Conservation (phyloP, 2,113 vertebrate genomes). For the Proterorhinus semilunaris region DNA sequence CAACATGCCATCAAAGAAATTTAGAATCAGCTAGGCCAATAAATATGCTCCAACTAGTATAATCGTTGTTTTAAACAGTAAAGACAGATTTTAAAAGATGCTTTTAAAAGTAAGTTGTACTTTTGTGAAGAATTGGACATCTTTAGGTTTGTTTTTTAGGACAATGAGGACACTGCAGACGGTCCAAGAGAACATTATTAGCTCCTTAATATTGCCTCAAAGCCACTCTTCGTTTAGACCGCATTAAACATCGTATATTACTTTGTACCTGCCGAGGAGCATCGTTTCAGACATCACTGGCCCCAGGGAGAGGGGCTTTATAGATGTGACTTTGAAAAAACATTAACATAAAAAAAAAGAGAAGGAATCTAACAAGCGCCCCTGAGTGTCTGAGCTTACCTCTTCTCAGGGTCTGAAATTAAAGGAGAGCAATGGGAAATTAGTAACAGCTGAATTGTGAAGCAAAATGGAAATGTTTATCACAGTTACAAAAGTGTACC, state of each 20-base stretch:
- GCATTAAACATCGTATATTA: not conserved
- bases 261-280: not conserved
- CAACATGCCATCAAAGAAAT: no score
- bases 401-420: conserved; percentile 5
- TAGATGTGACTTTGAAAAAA: conserved; percentile 9
- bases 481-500: not conserved
- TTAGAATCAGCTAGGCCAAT: no score
- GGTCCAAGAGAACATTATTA: conserved; percentile 7
- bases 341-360: not conserved
- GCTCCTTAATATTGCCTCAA: conserved; percentile 20
- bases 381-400: conserved; percentile 12
- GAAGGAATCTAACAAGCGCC: conserved; percentile 3
- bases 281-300: not conserved
- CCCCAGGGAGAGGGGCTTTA: not conserved
- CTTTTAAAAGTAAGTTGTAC: not conserved
- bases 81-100: not conserved
- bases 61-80: not conserved
- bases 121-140: not conserved
- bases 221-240: conserved; percentile 7
- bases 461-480: not conserved
- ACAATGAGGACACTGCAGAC: not conserved
- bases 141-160: not conserved
- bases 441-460: not conserved
- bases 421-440: not conserved
- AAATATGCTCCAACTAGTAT: no score